Evolutionary conservation across 1,140 invertebrate species (phyloP).

Genomic region (Orius insidiosus): DNA sequence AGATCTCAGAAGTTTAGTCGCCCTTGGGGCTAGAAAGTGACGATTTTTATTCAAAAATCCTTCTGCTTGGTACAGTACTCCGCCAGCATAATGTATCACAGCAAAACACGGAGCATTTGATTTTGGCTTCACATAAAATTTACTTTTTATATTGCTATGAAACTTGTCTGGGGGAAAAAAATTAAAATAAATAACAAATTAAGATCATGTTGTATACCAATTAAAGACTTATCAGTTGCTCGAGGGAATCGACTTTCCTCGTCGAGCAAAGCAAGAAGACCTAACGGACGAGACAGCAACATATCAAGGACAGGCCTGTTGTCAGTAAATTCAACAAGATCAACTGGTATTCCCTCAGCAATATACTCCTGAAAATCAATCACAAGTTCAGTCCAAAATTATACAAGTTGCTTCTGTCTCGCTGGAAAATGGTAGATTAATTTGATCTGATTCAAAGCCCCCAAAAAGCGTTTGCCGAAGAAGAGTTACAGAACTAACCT

Average conservation of each 20-base stretch:
- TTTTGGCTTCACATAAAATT: constrained; percentile 59
- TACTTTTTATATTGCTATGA: constrained; percentile 58
- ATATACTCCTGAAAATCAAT: constrained; percentile 46
- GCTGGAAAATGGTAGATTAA: too few species aligned
- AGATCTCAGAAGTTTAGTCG: constrained; percentile 57
- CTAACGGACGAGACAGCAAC: constrained; percentile 60
- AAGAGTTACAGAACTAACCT: too few species aligned
- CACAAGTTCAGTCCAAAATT: too few species aligned
- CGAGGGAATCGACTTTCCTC: constrained; percentile 69
- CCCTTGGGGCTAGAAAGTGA: constrained; percentile 62
- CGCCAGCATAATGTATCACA: constrained; percentile 55
- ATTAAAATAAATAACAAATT: constrained; percentile 21
- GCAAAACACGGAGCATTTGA: constrained; percentile 54
- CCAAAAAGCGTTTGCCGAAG: too few species aligned
- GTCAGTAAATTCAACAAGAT: constrained; percentile 62
- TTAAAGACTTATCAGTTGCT: constrained; percentile 50
- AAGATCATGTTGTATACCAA: constrained; percentile 33
- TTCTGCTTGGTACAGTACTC: constrained; percentile 59
- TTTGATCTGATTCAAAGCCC: too few species aligned
- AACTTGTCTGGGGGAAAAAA: constrained; percentile 81
- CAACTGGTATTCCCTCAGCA: constrained; percentile 63
- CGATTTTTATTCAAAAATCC: constrained; percentile 71
- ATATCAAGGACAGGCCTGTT: constrained; percentile 69
- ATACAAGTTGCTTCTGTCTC: too few species aligned
- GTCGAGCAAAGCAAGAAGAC: constrained; percentile 63